Evolutionary conservation across 2,113 vertebrate species (phyloP).

Genomic region (Tragelaphus strepsiceros): DNA sequence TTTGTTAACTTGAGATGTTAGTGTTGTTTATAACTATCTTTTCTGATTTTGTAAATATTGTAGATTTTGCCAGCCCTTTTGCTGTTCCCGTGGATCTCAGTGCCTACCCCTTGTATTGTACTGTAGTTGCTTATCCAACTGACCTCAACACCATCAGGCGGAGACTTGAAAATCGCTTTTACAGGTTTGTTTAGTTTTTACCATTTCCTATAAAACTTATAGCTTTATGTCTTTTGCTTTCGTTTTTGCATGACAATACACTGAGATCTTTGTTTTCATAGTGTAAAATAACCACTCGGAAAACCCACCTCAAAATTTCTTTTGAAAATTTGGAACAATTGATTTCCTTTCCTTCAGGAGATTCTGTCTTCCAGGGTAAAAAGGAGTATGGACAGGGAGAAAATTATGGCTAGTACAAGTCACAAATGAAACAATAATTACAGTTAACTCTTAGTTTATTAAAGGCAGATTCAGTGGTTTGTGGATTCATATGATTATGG

Average conservation of each 20-base stretch:
- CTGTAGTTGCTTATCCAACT: constrained; percentile 95
- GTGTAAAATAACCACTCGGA: not conserved
- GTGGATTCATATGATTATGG: constrained; percentile 10
- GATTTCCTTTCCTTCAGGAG: not conserved
- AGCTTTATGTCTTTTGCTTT: not conserved
- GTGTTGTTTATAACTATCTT: constrained; percentile 2
- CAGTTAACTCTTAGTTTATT: constrained; percentile 16
- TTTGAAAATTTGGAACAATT: not conserved
- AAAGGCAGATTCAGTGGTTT: constrained; percentile 3
- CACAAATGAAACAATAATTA: not conserved
- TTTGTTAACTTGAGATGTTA: constrained; percentile 29
- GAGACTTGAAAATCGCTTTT: constrained; percentile 95
- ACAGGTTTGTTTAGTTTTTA: constrained; percentile 83
- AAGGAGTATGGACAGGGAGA: not conserved
- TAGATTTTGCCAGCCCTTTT: constrained; percentile 96
- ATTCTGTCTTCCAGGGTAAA: not conserved
- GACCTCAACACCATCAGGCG: constrained; percentile 94
- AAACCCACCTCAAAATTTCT: not conserved
- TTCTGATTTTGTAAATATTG: constrained; percentile 38
- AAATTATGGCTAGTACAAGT: not conserved
- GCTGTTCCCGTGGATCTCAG: constrained; percentile 92
- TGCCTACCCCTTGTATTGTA: constrained; percentile 97
- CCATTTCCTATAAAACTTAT: not conserved
- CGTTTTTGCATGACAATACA: not conserved
- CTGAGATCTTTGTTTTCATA: not conserved